phyloP scores from a whole-genome alignment of 2,888 invertebrate genomes.

The Melanargia galathea region DNA sequence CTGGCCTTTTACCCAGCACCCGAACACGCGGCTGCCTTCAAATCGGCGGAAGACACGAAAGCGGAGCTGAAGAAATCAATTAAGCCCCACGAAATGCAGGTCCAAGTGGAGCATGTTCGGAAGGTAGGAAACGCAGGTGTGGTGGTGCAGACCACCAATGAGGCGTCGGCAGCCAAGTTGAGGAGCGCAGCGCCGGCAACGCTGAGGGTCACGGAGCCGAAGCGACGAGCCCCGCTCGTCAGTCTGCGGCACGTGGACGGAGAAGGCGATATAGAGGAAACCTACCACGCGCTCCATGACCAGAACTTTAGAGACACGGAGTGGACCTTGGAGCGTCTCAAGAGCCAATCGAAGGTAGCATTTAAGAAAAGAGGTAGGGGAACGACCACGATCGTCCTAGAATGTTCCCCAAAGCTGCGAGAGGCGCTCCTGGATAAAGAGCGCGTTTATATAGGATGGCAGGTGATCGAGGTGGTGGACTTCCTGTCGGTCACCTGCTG shows the following conservation, averaged over 20 bases:
- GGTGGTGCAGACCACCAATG: constrained; percentile 26
- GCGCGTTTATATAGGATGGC: too few species aligned
- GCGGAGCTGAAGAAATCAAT: background rate
- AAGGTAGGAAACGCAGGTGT: constrained; percentile 36
- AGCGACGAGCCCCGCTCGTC: constrained; percentile 8
- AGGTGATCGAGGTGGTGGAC: too few species aligned
- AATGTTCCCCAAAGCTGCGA: too few species aligned
- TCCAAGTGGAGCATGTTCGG: background rate
- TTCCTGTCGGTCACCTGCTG: too few species aligned
- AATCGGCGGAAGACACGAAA: constrained; percentile 2
- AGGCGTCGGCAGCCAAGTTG: constrained; percentile 15
- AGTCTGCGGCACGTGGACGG: background rate
- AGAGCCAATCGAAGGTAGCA: background rate
- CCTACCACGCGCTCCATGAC: constrained; percentile 12
- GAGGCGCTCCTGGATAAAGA: too few species aligned
- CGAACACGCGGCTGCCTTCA: background rate
- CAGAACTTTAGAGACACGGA: constrained; percentile 14
- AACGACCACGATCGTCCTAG: too few species aligned
- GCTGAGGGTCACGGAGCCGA: constrained; percentile 15
- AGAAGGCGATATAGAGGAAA: background rate
- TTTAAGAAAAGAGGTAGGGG: too few species aligned
- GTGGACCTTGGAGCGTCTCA: background rate
- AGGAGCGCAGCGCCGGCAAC: constrained; percentile 22
- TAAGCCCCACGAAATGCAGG: background rate
- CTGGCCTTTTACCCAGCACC: background rate